Evolutionary conservation across 2,888 invertebrate genomes (phyloP).

Genomic region (Drosophila bunnanda): DNA sequence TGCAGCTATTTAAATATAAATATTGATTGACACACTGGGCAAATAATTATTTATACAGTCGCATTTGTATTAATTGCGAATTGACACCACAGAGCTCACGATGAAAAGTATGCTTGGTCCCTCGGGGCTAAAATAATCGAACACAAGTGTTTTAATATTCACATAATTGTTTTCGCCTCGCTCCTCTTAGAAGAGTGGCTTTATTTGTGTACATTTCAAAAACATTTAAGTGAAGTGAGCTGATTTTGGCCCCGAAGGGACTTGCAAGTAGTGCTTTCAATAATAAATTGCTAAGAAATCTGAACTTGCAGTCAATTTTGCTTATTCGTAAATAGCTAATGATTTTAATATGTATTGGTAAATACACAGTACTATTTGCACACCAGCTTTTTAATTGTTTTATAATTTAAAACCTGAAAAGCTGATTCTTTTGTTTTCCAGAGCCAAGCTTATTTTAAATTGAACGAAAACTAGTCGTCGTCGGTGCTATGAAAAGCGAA

Average conservation of each 20-base stretch:
- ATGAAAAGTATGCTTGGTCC: constrained; percentile 62
- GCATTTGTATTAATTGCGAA: constrained; percentile 39
- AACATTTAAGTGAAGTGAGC: constrained; percentile 14
- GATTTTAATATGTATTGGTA: not conserved
- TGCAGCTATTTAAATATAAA: constrained; percentile 33
- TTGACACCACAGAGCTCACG: constrained; percentile 18
- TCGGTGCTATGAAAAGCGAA: not conserved
- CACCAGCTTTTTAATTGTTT: not conserved
- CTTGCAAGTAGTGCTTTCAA: not conserved
- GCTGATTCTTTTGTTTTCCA: not conserved
- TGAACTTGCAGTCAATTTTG: not conserved
- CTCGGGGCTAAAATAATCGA: constrained; percentile 19
- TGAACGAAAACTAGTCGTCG: constrained; percentile 25
- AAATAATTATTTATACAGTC: constrained; percentile 49
- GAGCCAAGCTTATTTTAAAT: constrained; percentile 15
- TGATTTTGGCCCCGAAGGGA: constrained; percentile 14
- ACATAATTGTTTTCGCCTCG: constrained; percentile 15
- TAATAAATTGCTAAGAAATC: not conserved
- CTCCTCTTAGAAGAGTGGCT: not conserved
- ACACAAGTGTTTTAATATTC: constrained; percentile 21
- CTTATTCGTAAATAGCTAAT: not conserved
- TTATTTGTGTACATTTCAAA: constrained; percentile 15
- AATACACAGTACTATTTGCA: not conserved
- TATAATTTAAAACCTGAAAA: not conserved
- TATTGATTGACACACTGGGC: constrained; percentile 24